Conservation (phyloP, 2,797 vertebrate genomes). For the Hozukius guyotensis region DNA sequence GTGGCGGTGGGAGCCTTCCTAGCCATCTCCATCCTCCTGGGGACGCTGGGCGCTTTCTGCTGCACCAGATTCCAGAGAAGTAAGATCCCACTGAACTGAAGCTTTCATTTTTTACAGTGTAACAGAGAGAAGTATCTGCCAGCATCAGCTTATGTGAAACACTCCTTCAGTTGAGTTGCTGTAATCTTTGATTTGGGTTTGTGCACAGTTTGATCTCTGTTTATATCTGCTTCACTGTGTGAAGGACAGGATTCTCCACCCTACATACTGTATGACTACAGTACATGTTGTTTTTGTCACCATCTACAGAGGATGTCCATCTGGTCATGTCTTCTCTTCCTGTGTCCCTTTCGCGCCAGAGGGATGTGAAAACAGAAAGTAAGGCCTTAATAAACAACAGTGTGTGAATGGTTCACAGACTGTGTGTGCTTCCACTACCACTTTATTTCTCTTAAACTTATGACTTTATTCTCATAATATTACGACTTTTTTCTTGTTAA, state of each 20-base stretch:
- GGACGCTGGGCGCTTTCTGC: constrained; percentile 93
- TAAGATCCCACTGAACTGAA: constrained; percentile 70
- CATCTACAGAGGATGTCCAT: constrained; percentile 76
- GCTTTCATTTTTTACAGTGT: not conserved
- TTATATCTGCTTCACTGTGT: not conserved
- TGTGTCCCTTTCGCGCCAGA: constrained; percentile 76
- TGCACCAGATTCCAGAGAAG: constrained; percentile 93
- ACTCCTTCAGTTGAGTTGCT: not conserved
- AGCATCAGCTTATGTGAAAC: not conserved
- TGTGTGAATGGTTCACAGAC: not conserved
- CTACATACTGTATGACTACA: too few species aligned
- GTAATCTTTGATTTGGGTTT: not conserved
- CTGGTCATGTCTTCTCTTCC: constrained; percentile 79
- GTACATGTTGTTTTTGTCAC: constrained; percentile 24
- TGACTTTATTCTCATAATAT: too few species aligned
- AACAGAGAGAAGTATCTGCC: not conserved
- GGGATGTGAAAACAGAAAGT: constrained; percentile 79
- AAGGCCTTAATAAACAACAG: constrained; percentile 47
- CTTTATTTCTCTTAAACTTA: too few species aligned
- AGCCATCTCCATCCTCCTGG: constrained; percentile 90
- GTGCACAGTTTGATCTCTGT: not conserved
- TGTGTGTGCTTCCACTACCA: too few species aligned
- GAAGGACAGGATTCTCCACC: not conserved
- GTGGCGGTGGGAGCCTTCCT: constrained; percentile 92
- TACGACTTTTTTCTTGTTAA: too few species aligned